Evolutionary conservation across 2,797 vertebrate genomes (phyloP), one percentile per base, ranked within the genome.

Genomic region (Apogon talboti): DNA sequence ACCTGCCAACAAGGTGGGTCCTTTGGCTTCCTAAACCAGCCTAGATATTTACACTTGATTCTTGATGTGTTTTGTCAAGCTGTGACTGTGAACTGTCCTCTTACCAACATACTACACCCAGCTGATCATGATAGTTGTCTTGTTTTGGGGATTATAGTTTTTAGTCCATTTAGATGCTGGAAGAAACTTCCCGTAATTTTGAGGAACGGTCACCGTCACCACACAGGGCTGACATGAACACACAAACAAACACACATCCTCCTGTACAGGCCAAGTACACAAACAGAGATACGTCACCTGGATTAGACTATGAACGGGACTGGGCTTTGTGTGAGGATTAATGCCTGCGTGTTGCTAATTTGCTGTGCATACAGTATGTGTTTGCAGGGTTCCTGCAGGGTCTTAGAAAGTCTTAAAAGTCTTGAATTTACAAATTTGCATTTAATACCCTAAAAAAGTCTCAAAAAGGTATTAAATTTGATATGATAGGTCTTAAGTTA

Each of bases 1-100:
- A 99, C 94, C 94, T 99, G 71, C 98, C 98, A 80, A 99, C 98
- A 76, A 99, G 98, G 98, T 99, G 89, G 94, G 94, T 76, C 72
- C 52, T 53, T 45, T 67, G 12, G 2, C 24, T 73, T 43, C 18
- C 19, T 60, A n/a, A 73, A 51, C 30, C n/a, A 28, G 8, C 45
- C 40, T 19, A 19, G 16, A 63, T n/a, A 40, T 42, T 12, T 7
- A 33, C 65, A 40, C 53, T 12, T 24, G 19, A 28, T 53, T n/a
- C 43, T 40, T 48, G 8, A 14, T 51, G 0, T 37, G 54, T 69
- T 51, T 55, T 53, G 38, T 63, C 44, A 64, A 15, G 41, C 33
- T 65, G 56, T 40, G 24, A 48, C 18, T 68, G 18, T 44, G 21
- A 81, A 45, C 40, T 75, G 37, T 33, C 52, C 19, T 35, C 24